Percentiles rank a stretch among this genome's conserved stretches.
These are phyloP conservation scores for Tinea pellionella DNA, from an alignment of 2,888 invertebrate genomes.

Conservation along the genomic window DNA sequence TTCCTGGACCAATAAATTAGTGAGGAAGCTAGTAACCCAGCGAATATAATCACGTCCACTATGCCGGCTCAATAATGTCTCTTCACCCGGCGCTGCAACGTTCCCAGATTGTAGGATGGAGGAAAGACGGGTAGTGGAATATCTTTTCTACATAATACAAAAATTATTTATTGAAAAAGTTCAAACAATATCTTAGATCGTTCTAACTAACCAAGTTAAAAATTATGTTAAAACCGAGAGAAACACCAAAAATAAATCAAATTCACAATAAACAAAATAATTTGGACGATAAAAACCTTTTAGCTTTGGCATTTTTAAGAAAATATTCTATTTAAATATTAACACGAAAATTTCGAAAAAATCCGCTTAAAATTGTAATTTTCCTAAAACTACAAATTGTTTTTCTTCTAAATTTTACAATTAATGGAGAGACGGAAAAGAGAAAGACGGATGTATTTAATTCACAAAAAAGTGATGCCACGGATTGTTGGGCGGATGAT, in stretches of 20 bases:
- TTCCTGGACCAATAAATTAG: too few relatives aligned
- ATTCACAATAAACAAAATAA: not conserved
- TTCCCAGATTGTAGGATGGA: too few relatives aligned
- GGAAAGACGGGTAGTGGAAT: too few relatives aligned
- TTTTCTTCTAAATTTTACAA: not conserved
- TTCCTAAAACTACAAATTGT: not conserved
- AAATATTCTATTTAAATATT: not conserved
- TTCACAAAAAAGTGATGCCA: slow-evolving; percentile 10
- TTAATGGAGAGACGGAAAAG: slow-evolving; percentile 7
- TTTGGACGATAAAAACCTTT: not conserved
- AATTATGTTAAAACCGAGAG: too few relatives aligned
- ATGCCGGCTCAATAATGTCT: too few relatives aligned
- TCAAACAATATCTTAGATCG: too few relatives aligned
- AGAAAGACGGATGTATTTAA: slow-evolving; percentile 1
- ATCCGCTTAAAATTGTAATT: not conserved
- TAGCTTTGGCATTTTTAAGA: not conserved
- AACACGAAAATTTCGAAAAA: not conserved
- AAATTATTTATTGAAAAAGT: too few relatives aligned
- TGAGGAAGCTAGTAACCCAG: too few relatives aligned
- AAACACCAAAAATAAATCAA: not conserved
- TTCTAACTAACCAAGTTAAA: too few relatives aligned
- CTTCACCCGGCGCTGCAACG: too few relatives aligned
- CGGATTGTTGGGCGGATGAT: slow-evolving; percentile 8
- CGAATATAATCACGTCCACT: too few relatives aligned
- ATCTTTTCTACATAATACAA: too few relatives aligned